Evolutionary conservation across 2,888 invertebrate genomes (phyloP), one percentile per base, ranked within the genome.

Genomic region (Apodemia mormo): DNA sequence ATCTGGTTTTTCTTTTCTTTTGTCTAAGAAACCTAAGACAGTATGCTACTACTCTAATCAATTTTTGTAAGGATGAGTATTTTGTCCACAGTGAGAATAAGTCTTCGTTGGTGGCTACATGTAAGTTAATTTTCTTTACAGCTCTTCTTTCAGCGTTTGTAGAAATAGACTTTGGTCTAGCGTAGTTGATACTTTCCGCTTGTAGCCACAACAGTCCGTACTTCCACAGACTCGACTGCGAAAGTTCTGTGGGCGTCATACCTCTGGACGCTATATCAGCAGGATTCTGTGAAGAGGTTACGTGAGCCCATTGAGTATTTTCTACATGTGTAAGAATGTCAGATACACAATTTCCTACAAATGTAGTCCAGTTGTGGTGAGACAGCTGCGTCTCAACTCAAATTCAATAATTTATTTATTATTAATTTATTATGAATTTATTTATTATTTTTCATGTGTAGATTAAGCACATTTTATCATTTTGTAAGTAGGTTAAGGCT

Each of bases 301-400:
- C 40, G 40, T 40, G 40, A 40, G 40, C 40, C 40, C 40, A 40
- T 40, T 40, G 40, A 40, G 40, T 72, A 22, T 72, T 73, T 10
- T 75, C 70, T 49, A 77, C n/a, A 45, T 72, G 66, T 0, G 68
- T 70, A 3, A 75, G 68, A 8, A 80, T 78, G 12, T 74, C 73
- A 0, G 73, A 72, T 1, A 77, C 76, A n/a, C 77, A 33, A 56
- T 80, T 80, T n/a, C 30, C 65, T 14, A 65, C 65, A 9, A 56
- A 56, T 29, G n/a, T 22, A 56, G 5, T 54, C 54, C n/a, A n/a
- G n/a, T n/a, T n/a, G n/a, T n/a, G n/a, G n/a, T n/a, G n/a, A n/a
- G n/a, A n/a, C n/a, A n/a, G n/a, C n/a, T n/a, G n/a, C n/a, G n/a
- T n/a, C n/a, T n/a, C n/a, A n/a, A n/a, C n/a, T n/a, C n/a, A n/a